A percentile compares a stretch with the other conserved stretches of the same genome.
Evolutionary conservation across 2,797 vertebrate genomes (phyloP).

Genomic region (Poliocrania exsul): DNA sequence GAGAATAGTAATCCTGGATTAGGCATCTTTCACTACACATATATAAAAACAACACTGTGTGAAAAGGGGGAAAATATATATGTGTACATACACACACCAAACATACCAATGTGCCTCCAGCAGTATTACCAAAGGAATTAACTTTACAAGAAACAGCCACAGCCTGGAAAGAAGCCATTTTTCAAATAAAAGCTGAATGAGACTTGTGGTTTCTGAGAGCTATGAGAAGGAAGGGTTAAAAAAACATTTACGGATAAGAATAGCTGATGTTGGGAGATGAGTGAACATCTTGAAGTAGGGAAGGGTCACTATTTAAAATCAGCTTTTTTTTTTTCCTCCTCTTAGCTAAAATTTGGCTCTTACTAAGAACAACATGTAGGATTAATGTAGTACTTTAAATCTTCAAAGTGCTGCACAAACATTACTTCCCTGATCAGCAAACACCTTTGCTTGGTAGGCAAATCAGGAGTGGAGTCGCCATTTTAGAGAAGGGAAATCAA

Average conservation of each 20-base stretch:
- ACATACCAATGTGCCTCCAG: slow-evolving; percentile 55
- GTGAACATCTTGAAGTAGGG: slow-evolving; percentile 52
- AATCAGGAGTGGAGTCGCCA: neutral
- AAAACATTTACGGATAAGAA: slow-evolving; percentile 63
- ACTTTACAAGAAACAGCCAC: slow-evolving; percentile 61
- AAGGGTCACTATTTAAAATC: slow-evolving; percentile 46
- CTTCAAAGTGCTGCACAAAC: slow-evolving; percentile 56
- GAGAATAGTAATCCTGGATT: slow-evolving; percentile 70
- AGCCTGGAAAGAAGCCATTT: slow-evolving; percentile 46
- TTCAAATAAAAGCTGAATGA: slow-evolving; percentile 61
- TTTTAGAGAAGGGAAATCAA: slow-evolving; percentile 1
- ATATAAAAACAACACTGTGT: slow-evolving; percentile 62
- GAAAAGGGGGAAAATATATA: slow-evolving; percentile 59
- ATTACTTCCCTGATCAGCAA: slow-evolving; percentile 40
- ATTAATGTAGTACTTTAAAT: slow-evolving; percentile 47
- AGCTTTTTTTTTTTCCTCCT: neutral
- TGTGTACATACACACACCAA: slow-evolving; percentile 53
- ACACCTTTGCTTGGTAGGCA: slow-evolving; percentile 37
- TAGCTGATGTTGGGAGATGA: slow-evolving; percentile 41
- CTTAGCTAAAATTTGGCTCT: slow-evolving; percentile 33
- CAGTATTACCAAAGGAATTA: slow-evolving; percentile 62
- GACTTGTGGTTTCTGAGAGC: slow-evolving; percentile 57
- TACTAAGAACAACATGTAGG: neutral
- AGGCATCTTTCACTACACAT: slow-evolving; percentile 60
- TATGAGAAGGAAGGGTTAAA: slow-evolving; percentile 65